Percentiles rank a stretch among this genome's conserved stretches.
Conservation (phyloP, 2,888 invertebrate species). For the Gandaritis pyraliata region DNA sequence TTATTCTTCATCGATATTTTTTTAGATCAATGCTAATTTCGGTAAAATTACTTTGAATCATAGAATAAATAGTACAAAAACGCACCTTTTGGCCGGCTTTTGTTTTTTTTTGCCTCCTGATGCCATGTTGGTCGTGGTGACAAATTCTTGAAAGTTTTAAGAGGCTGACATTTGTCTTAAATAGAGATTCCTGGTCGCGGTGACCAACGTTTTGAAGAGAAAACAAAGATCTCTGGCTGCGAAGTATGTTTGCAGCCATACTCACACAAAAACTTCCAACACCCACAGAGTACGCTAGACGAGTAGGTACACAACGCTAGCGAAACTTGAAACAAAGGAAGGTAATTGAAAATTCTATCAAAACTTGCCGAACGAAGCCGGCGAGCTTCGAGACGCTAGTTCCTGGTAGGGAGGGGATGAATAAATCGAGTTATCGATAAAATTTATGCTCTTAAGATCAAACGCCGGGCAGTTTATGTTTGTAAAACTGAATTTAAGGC, state of each 20-base stretch:
- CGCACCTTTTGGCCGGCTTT: too few species aligned
- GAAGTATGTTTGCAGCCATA: not conserved
- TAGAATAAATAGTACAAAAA: too few species aligned
- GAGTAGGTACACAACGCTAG: constrained; percentile 35
- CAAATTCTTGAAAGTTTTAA: too few species aligned
- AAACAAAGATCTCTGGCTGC: not conserved
- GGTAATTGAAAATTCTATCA: constrained; percentile 84
- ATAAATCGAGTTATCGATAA: constrained; percentile 26
- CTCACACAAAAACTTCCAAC: constrained; percentile 22
- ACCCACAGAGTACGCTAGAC: constrained; percentile 17
- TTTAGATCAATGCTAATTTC: not conserved
- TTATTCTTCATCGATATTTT: too few species aligned
- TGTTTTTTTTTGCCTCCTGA: too few species aligned
- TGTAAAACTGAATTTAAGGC: not conserved
- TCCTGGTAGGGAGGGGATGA: constrained; percentile 45
- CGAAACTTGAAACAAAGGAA: constrained; percentile 79
- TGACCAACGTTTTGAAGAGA: not conserved
- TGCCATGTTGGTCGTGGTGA: too few species aligned
- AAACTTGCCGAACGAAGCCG: constrained; percentile 77
- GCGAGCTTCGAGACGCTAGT: constrained; percentile 51
- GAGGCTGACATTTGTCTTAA: too few species aligned
- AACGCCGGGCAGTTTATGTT: not conserved
- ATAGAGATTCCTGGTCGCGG: too few species aligned
- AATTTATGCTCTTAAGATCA: not conserved
- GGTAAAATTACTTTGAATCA: too few species aligned